Base-by-base conservation (phyloP, 2,797 vertebrate genomes). In the Tragelaphus oryx region DNA sequence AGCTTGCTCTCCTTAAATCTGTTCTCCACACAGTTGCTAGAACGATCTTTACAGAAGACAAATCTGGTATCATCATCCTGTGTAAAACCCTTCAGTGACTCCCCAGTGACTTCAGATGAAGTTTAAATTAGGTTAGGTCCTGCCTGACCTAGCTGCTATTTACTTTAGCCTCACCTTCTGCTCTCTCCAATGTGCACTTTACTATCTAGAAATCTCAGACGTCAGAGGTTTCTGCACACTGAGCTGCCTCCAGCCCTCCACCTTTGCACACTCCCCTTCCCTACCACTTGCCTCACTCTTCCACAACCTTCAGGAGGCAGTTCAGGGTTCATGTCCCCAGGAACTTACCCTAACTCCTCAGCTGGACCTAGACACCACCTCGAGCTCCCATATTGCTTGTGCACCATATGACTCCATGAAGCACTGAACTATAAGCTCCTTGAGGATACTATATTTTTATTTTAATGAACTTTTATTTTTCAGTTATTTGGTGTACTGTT, bases 21-120 rank as follows among this genome's bases (percentile, higher is more conserved):
- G 78, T 65, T 95, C 71, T 91, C 71, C 52, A 60, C 90, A 91
- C 50, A 52, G 80, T 74, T 89, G 68, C 86, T 84, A 74, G 74
- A 76, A 91, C 1, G 46, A 94, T 76, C 85, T 88, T 92, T 90
- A 91, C 71, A 74, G 96, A 95, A 92, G 82, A 84, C 71, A 95
- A 74, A 57, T 92, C 86, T 83, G 60, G 78, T 55, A 80, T 37
- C 50, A 52, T 7, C 9, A 18, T 68, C 83, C 71, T 13, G 37
- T 62, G 68, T 55, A 82, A 95, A 93, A 89, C 18, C 55, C 71
- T 87, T 82, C 83, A 75, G 33, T 30, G 46, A 83, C 83, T 95
- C 96, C 84, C 91, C 88, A 50, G 4, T 71, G 92, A 88, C 82
- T 93, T 93, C 62, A 88, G 33, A 93, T 46, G 86, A 94, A 95